A percentile compares a stretch with the other conserved stretches of the same genome.
phyloP scores from a whole-genome alignment of 2,113 vertebrate genomes.

The Himantopus leucocephalus region DNA sequence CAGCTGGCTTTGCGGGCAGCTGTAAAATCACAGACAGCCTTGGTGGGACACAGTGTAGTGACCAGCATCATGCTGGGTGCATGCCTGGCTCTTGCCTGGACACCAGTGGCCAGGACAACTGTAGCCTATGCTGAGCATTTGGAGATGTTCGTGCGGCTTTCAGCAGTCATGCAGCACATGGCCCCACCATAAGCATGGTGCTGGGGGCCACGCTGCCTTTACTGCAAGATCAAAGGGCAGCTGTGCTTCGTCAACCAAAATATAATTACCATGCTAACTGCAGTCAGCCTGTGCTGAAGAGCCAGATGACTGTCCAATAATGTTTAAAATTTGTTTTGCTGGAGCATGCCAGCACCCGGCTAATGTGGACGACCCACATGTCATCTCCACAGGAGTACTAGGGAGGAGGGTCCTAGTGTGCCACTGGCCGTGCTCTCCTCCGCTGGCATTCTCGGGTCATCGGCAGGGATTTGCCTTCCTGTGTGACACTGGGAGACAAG shows the following conservation, averaged over 20 bases:
- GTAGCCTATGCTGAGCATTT: neutral
- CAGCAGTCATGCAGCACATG: neutral
- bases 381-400: neutral
- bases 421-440: neutral
- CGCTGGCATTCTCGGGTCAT: neutral
- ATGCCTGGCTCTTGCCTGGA: neutral
- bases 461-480: neutral
- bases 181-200: neutral
- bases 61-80: neutral
- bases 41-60: neutral
- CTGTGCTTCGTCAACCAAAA: neutral
- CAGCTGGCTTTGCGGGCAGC: neutral
- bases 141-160: neutral
- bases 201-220: neutral
- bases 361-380: neutral
- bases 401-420: neutral
- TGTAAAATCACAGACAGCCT: neutral
- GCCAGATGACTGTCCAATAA: neutral
- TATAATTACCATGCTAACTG: neutral
- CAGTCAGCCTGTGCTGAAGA: neutral
- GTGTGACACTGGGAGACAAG: neutral
- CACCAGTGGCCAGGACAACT: neutral
- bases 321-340: neutral
- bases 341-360: neutral
- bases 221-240: neutral